phyloP scores from a whole-genome alignment of 2,113 vertebrate species.

The Calcarius ornatus region DNA sequence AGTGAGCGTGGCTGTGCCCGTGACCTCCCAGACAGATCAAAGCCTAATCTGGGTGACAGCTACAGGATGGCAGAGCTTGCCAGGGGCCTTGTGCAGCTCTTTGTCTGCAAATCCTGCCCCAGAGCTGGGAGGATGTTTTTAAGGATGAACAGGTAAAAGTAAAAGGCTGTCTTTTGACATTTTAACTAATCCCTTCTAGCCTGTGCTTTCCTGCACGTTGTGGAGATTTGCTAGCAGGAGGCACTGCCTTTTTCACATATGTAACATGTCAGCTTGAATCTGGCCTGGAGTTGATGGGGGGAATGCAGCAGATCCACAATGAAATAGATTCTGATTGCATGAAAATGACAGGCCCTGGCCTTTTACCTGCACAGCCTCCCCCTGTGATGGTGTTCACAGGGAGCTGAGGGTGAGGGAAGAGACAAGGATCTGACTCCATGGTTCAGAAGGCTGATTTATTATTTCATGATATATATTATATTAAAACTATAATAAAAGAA shows the following conservation, averaged over 20 bases:
- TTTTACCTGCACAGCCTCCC: slow-evolving; percentile 72
- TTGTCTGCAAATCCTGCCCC: slow-evolving; percentile 85
- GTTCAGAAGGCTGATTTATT: too few relatives aligned
- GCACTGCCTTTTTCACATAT: slow-evolving; percentile 97
- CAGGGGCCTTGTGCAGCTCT: slow-evolving; percentile 77
- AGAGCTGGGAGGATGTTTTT: slow-evolving; percentile 87
- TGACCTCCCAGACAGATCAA: slow-evolving; percentile 82
- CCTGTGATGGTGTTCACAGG: neutral
- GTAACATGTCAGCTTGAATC: slow-evolving; percentile 89
- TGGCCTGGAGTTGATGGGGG: slow-evolving; percentile 72
- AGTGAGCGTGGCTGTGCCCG: slow-evolving; percentile 60
- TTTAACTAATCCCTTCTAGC: slow-evolving; percentile 91
- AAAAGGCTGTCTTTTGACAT: slow-evolving; percentile 93
- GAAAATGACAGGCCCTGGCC: slow-evolving; percentile 77
- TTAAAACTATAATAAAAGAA: too few relatives aligned
- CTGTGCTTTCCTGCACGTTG: slow-evolving; percentile 87
- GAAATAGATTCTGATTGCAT: slow-evolving; percentile 86
- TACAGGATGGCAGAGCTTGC: slow-evolving; percentile 87
- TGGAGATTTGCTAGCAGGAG: slow-evolving; percentile 90
- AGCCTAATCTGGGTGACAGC: slow-evolving; percentile 89
- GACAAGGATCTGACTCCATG: too few relatives aligned
- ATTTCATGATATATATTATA: too few relatives aligned
- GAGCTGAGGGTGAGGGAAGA: too few relatives aligned
- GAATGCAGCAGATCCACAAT: slow-evolving; percentile 73
- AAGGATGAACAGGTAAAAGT: slow-evolving; percentile 92